phyloP scores from a whole-genome alignment of 2,888 invertebrate genomes.

The Latrodectus hesperus region DNA sequence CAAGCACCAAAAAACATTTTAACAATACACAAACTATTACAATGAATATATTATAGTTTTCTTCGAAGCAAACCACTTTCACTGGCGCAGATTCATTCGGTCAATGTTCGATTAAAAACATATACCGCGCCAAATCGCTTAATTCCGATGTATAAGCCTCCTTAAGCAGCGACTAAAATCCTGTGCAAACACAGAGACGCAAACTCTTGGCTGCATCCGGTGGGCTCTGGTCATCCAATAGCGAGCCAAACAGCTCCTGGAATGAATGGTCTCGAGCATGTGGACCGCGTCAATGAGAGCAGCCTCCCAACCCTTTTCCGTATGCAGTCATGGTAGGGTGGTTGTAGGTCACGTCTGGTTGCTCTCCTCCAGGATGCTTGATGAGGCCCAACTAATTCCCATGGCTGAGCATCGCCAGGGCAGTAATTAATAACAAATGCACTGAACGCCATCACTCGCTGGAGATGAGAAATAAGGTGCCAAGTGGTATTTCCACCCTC shows the following conservation, averaged over 20 bases:
- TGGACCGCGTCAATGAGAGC: constrained; percentile 34
- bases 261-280: constrained; percentile 6
- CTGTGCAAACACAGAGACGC: constrained; percentile 15
- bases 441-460: too few relatives aligned
- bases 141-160: background rate
- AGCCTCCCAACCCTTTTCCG: constrained; percentile 19
- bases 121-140: background rate
- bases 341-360: constrained; percentile 45
- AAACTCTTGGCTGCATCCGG: constrained; percentile 29
- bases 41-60: too few relatives aligned
- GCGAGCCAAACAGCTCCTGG: constrained; percentile 3
- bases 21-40: too few relatives aligned
- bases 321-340: constrained; percentile 40
- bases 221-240: constrained; percentile 11
- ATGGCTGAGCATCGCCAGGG: too few relatives aligned
- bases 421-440: too few relatives aligned
- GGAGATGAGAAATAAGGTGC: too few relatives aligned
- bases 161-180: constrained; percentile 31
- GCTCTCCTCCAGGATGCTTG: constrained; percentile 27
- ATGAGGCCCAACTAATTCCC: constrained; percentile 5
- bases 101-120: constrained; percentile 28
- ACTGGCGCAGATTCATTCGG: constrained; percentile 13
- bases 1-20: too few relatives aligned
- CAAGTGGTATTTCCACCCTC: too few relatives aligned
- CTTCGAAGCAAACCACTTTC: background rate